Evolutionary conservation across 2,113 vertebrate species (phyloP).

Genomic region (Pungitius pungitius): DNA sequence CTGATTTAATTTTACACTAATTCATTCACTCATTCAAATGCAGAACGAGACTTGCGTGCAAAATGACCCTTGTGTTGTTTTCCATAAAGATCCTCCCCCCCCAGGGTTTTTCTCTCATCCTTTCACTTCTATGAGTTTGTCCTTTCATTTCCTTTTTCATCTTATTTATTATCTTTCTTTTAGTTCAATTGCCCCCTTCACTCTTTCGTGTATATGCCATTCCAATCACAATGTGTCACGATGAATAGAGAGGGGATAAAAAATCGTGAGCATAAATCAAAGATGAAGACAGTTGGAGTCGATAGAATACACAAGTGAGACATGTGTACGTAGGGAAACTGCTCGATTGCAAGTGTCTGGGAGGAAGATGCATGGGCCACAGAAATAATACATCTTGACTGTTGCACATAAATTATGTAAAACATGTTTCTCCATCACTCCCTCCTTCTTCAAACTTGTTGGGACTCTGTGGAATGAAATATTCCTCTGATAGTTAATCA

Average conservation of each 20-base stretch:
- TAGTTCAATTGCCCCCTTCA: slow-evolving; percentile 14
- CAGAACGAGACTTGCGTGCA: slow-evolving; percentile 49
- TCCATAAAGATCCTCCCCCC: slow-evolving; percentile 25
- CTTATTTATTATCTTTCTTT: slow-evolving; percentile 1
- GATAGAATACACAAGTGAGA: neutral
- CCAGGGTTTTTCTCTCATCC: slow-evolving; percentile 4
- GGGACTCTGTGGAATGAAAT: slow-evolving; percentile 35
- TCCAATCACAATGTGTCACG: slow-evolving; percentile 5
- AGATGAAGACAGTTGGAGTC: neutral
- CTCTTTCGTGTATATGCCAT: slow-evolving; percentile 12
- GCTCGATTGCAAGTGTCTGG: neutral
- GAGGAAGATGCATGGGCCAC: slow-evolving; percentile 13
- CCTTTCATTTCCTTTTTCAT: neutral
- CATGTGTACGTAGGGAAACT: neutral
- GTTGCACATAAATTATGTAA: slow-evolving; percentile 48
- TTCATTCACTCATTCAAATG: slow-evolving; percentile 41
- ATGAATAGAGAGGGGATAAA: neutral
- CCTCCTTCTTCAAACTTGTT: slow-evolving; percentile 17
- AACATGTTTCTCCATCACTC: slow-evolving; percentile 18
- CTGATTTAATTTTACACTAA: slow-evolving; percentile 66
- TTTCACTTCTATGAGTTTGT: slow-evolving; percentile 17
- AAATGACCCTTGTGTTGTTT: slow-evolving; percentile 41
- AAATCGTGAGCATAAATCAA: neutral
- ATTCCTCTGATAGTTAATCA: slow-evolving; percentile 47
- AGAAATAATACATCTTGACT: slow-evolving; percentile 24